Evolutionary conservation across 2,888 invertebrate species (phyloP).

Genomic region (Hipparchia semele): DNA sequence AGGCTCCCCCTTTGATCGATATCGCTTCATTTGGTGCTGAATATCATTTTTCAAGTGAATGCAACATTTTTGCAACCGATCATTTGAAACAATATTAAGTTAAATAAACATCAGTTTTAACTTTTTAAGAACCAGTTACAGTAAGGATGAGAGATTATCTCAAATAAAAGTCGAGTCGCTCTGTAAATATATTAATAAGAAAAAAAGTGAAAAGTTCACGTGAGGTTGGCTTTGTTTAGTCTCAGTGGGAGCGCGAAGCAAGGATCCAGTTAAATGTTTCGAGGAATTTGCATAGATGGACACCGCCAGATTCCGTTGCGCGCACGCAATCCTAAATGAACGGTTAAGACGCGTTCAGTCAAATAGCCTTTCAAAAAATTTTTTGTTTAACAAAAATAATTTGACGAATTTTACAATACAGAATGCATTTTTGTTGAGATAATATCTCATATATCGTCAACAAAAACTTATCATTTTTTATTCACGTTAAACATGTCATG

Average conservation of each 20-base stretch:
- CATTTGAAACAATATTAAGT: slow-evolving; percentile 15
- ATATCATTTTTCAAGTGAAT: slow-evolving; percentile 19
- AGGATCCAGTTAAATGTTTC: slow-evolving; percentile 77
- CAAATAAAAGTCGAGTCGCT: slow-evolving; percentile 46
- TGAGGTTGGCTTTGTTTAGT: slow-evolving; percentile 60
- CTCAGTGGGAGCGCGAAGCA: slow-evolving; percentile 64
- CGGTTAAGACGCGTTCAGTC: slow-evolving; percentile 35
- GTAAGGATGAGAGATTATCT: slow-evolving; percentile 45
- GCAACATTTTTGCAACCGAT: slow-evolving; percentile 9
- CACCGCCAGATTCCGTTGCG: slow-evolving; percentile 67
- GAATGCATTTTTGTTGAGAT: background rate
- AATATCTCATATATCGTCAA: no score
- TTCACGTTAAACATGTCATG: no score
- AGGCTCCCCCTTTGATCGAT: slow-evolving; percentile 44
- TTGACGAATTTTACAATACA: background rate
- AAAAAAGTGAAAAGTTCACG: slow-evolving; percentile 50
- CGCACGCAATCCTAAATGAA: slow-evolving; percentile 54
- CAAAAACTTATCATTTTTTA: no score
- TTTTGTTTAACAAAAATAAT: slow-evolving; percentile 5
- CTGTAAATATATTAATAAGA: slow-evolving; percentile 43
- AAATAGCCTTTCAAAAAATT: slow-evolving; percentile 31
- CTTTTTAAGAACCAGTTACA: slow-evolving; percentile 6
- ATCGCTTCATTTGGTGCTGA: slow-evolving; percentile 31
- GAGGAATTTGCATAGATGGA: slow-evolving; percentile 82
- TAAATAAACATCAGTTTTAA: slow-evolving; percentile 15